Evolutionary conservation across 1,140 invertebrate genomes (phyloP).

Genomic region (Vollenhovia emeryi): DNA sequence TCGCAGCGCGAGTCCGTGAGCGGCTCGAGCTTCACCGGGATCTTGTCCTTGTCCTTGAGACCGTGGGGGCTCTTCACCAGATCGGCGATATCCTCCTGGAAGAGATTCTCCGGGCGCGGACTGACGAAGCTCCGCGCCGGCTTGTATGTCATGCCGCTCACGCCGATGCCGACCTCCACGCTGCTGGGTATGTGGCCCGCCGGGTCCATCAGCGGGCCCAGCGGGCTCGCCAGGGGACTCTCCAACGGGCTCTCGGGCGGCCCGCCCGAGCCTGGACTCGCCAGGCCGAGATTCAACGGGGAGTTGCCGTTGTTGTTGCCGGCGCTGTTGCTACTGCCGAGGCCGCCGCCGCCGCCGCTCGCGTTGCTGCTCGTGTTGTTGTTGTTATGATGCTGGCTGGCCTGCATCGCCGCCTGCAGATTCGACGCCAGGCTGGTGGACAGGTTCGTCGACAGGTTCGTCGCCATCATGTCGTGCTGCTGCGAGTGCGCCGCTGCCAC

Average conservation of each 20-base stretch:
- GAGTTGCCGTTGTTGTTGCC: constrained; percentile 85
- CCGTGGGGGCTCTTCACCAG: constrained; percentile 86
- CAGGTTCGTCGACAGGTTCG: constrained; percentile 82
- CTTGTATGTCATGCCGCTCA: constrained; percentile 89
- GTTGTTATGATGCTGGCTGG: constrained; percentile 84
- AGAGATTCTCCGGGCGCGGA: constrained; percentile 88
- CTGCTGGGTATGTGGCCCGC: constrained; percentile 82
- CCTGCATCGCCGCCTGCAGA: constrained; percentile 84
- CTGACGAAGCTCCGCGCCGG: constrained; percentile 86
- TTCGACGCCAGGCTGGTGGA: constrained; percentile 81
- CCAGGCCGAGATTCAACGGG: constrained; percentile 85
- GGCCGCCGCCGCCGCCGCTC: constrained; percentile 76
- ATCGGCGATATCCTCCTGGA: constrained; percentile 88
- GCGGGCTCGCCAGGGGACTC: constrained; percentile 85
- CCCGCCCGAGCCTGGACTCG: constrained; percentile 84
- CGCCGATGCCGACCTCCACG: constrained; percentile 87
- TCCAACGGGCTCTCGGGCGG: constrained; percentile 84
- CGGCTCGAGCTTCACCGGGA: constrained; percentile 84
- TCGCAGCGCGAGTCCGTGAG: constrained; percentile 84
- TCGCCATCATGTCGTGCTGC: constrained; percentile 86
- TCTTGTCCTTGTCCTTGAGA: constrained; percentile 84
- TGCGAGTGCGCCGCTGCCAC: constrained; percentile 88
- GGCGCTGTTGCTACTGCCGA: constrained; percentile 74
- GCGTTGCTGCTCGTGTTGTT: constrained; percentile 80
- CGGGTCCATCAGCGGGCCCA: constrained; percentile 83